These are phyloP conservation scores for Calameuta filiformis DNA, from an alignment of 2,888 invertebrate genomes.

Conservation along the genomic window DNA sequence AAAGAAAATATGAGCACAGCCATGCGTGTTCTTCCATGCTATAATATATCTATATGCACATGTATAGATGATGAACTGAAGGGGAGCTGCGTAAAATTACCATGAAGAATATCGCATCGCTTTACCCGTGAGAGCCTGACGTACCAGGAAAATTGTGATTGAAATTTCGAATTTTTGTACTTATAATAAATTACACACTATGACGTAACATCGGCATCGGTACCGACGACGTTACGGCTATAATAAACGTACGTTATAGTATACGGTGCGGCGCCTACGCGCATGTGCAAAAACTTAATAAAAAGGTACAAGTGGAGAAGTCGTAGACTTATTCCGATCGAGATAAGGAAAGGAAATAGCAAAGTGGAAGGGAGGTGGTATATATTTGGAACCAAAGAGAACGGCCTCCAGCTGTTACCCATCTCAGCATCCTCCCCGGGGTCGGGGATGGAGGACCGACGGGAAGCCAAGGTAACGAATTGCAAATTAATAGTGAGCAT, in stretches of 20 bases:
- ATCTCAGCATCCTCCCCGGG: conserved; percentile 18
- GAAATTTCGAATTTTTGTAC: neutral
- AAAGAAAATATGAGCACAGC: neutral
- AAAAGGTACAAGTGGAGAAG: neutral
- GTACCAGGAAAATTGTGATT: neutral
- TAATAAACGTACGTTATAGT: neutral
- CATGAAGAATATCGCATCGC: neutral
- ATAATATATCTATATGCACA: neutral
- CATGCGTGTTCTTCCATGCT: too few species aligned
- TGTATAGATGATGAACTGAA: neutral
- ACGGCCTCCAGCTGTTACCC: conserved; percentile 49
- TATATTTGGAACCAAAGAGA: conserved; percentile 32
- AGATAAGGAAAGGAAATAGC: neutral
- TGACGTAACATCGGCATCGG: neutral
- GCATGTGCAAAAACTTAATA: neutral
- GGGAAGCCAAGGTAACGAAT: conserved; percentile 28
- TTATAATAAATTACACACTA: neutral
- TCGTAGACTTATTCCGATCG: neutral
- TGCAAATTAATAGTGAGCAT: conserved; percentile 51
- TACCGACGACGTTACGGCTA: neutral
- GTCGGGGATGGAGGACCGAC: conserved; percentile 13
- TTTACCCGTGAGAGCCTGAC: neutral
- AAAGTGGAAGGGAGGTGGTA: conserved; percentile 4
- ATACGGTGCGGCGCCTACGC: neutral
- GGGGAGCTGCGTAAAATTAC: neutral